Conservation (phyloP, 2,113 vertebrate genomes). For the Platichthys stellatus region DNA sequence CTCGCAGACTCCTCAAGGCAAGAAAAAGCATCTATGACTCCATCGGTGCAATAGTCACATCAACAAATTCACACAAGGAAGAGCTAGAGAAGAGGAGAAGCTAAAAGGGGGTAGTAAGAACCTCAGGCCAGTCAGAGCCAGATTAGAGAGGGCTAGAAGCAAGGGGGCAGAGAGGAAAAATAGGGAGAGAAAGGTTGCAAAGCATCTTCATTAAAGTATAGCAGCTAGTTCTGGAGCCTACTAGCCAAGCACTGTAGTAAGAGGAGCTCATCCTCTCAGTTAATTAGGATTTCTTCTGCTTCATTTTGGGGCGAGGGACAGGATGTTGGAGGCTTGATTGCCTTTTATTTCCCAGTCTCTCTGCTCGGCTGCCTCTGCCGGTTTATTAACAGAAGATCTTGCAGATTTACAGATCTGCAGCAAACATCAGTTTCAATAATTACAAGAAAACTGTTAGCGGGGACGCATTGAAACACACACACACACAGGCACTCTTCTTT, state of each 20-base stretch:
- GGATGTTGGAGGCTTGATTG: constrained; percentile 83
- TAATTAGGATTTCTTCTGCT: constrained; percentile 85
- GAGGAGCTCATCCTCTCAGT: constrained; percentile 71
- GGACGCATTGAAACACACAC: constrained; percentile 61
- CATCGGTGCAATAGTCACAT: constrained; percentile 62
- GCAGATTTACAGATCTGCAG: constrained; percentile 76
- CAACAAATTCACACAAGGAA: constrained; percentile 57
- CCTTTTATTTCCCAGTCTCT: constrained; percentile 81
- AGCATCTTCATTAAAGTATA: constrained; percentile 74
- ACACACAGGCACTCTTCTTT: not conserved
- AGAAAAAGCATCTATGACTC: constrained; percentile 47
- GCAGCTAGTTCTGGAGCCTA: constrained; percentile 45
- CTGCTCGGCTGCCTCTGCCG: constrained; percentile 65
- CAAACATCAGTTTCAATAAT: constrained; percentile 84
- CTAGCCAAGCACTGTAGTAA: constrained; percentile 56
- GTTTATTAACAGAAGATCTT: constrained; percentile 79
- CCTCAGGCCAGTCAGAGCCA: constrained; percentile 58
- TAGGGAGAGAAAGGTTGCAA: constrained; percentile 23
- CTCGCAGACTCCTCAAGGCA: constrained; percentile 65
- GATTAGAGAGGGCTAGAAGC: constrained; percentile 48
- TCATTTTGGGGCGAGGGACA: constrained; percentile 74
- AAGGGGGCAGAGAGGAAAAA: constrained; percentile 2
- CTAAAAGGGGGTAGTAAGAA: constrained; percentile 54
- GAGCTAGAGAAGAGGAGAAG: constrained; percentile 26
- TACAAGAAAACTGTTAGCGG: constrained; percentile 76